Evolutionary conservation across 2,888 invertebrate species (phyloP), one percentile per base, ranked within the genome.

Genomic region (Bellardia pandia): DNA sequence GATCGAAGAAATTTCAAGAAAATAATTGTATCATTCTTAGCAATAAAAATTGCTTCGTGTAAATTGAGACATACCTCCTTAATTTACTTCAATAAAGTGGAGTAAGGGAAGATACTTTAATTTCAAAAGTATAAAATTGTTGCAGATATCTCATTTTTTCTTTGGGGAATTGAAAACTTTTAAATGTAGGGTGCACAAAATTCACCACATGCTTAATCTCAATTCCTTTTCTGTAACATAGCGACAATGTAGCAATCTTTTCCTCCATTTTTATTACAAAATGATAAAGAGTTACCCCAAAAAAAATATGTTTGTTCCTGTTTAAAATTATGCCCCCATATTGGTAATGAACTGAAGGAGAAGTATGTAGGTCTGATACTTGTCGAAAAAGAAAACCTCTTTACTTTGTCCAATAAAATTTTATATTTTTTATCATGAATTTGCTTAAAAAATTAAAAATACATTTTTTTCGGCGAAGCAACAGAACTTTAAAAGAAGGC

Each of bases 331-430:
- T 13, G 56, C 23, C 51, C 37, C 60, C 58, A 23, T 69, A 77
- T 76, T 76, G 60, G 23, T 33, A 53, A 75, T 76, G 16, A 33
- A 33, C 7, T 75, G 68, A 9, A 48, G 30, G 4, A 8, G 58
- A 11, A 66, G 68, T 6, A 7, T 11, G 40, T 6, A 7, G n/a
- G 40, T 42, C 13, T 71, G 13, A 5, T 80, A 62, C 45, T 80
- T 72, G 66, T 74, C 33, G 48, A 14, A 58, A 69, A 76, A 48
- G 37, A 56, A 72, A 83, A 45, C 56, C 72, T 37, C 23, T 82
- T 77, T 66, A 48, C 30, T 45, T 66, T 71, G 23, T 60, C 45
- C 58, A 71, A 72, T 64, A 77, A 83, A 33, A 76, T 76, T 76
- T 51, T 53, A 64, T 68, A 8, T 48, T 74, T 58, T 58, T 75